Evolutionary conservation across 2,888 invertebrate genomes (phyloP).

Genomic region (Arctia plantaginis): DNA sequence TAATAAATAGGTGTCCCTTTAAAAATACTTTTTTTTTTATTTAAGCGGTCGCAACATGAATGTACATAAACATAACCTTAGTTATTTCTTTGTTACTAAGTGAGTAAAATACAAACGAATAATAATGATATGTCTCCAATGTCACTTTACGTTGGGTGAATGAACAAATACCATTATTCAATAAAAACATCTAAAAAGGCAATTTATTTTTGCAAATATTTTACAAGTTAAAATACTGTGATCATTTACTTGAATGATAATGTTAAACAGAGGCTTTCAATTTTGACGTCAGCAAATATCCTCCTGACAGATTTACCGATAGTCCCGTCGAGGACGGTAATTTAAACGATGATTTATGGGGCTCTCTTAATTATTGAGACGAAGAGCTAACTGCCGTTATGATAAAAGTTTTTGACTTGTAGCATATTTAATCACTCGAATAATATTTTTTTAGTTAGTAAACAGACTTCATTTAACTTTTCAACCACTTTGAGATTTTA

Average conservation of each 20-base stretch:
- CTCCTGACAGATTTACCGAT: background rate
- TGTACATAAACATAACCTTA: background rate
- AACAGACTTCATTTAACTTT: background rate
- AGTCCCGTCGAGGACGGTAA: conserved; percentile 1
- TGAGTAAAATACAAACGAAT: too few relatives aligned
- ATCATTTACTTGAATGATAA: background rate
- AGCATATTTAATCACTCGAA: background rate
- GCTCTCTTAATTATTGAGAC: conserved; percentile 25
- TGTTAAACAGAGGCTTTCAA: background rate
- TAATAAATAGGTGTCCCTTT: too few relatives aligned
- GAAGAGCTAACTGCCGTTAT: background rate
- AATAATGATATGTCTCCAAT: too few relatives aligned
- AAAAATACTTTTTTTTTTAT: background rate
- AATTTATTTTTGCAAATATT: background rate
- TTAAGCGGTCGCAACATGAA: background rate
- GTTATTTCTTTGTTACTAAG: too few relatives aligned
- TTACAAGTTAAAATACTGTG: background rate
- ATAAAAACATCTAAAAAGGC: too few relatives aligned
- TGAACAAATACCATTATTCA: too few relatives aligned
- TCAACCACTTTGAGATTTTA: background rate
- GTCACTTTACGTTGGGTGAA: too few relatives aligned
- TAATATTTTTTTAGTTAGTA: background rate
- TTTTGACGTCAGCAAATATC: conserved; percentile 1
- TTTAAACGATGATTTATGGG: conserved; percentile 29
- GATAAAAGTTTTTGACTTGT: background rate